A percentile compares a stretch with the other conserved stretches of the same genome.
Evolutionary conservation across 2,888 invertebrate genomes (phyloP).

Genomic region (Abscondita cerata): DNA sequence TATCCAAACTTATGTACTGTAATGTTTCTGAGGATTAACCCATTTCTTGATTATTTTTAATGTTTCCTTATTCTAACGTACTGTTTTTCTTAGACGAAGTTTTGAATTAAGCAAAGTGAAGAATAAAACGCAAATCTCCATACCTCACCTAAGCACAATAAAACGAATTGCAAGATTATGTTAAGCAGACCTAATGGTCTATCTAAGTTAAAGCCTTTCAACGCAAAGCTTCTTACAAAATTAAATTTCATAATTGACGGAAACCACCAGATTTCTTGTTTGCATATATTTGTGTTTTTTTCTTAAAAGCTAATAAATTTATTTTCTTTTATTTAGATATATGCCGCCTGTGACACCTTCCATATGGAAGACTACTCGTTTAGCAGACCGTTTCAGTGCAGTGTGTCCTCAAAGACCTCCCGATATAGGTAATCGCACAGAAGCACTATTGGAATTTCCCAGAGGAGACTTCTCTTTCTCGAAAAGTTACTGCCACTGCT

Average conservation of each 20-base stretch:
- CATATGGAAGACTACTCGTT: conserved; percentile 81
- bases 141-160: conserved; percentile 34
- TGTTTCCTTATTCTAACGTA: background rate
- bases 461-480: conserved; percentile 84
- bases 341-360: conserved; percentile 95
- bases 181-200: conserved; percentile 43
- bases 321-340: conserved; percentile 67
- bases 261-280: conserved; percentile 4
- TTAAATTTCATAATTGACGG: conserved; percentile 44
- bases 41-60: conserved; percentile 17
- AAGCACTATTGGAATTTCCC: conserved; percentile 77
- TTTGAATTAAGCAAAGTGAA: conserved; percentile 24
- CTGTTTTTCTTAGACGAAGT: background rate
- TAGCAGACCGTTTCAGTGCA: conserved; percentile 82
- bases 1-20: background rate
- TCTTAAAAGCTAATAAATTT: background rate
- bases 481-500: conserved; percentile 84
- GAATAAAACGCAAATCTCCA: conserved; percentile 23
- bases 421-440: conserved; percentile 66
- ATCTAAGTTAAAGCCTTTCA: conserved; percentile 37
- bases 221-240: conserved; percentile 36
- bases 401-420: conserved; percentile 87
- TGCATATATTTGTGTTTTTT: background rate
- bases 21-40: background rate
- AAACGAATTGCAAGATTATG: conserved; percentile 45